Percentiles rank a stretch among this genome's conserved stretches.
phyloP scores from a whole-genome alignment of 2,113 vertebrate species.

The Hylia prasina region DNA sequence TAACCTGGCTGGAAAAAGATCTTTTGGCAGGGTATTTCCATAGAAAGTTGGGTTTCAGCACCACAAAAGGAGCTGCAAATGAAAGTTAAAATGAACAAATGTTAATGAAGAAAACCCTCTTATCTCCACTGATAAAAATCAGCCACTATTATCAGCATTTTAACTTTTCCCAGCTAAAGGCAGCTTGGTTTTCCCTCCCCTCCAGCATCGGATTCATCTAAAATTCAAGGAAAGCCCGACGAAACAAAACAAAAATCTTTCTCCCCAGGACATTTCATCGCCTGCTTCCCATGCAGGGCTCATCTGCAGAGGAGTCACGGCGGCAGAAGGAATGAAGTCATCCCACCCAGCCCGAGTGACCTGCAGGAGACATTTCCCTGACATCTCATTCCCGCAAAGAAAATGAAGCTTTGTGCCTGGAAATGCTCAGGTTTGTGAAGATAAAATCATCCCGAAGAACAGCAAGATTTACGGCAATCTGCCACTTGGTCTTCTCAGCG shows the following conservation, averaged over 20 bases:
- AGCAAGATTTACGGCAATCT: neutral
- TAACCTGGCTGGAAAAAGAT: neutral
- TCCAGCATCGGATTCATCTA: neutral
- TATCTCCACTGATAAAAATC: neutral
- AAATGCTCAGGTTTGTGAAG: neutral
- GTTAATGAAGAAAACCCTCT: neutral
- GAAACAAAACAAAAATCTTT: neutral
- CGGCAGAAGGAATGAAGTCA: neutral
- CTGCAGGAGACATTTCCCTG: neutral
- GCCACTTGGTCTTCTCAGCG: neutral
- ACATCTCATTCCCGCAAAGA: neutral
- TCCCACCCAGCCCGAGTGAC: neutral
- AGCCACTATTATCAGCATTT: neutral
- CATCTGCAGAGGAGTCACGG: neutral
- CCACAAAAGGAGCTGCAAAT: neutral
- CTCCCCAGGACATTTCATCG: neutral
- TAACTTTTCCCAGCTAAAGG: neutral
- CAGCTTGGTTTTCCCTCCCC: neutral
- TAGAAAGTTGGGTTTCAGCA: neutral
- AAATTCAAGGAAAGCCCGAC: neutral
- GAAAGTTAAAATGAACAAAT: neutral
- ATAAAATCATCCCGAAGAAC: neutral
- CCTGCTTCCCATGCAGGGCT: neutral
- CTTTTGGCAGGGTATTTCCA: neutral
- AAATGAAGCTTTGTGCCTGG: neutral